Evolutionary conservation across 2,113 vertebrate genomes (phyloP).

Genomic region (Zingel zingel): DNA sequence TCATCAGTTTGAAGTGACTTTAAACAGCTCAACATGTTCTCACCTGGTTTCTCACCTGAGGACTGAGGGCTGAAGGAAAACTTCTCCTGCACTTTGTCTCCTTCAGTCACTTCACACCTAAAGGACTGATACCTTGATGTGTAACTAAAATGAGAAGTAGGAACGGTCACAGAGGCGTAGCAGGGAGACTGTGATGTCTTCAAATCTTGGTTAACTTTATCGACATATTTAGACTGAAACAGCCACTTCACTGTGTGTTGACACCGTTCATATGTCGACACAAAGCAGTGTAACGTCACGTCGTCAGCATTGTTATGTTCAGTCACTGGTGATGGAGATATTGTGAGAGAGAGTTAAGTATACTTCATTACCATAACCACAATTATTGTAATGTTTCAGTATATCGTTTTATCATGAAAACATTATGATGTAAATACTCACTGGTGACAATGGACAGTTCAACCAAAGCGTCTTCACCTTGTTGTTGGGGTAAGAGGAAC

Average conservation of each 20-base stretch:
- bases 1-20: background rate
- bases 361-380: background rate
- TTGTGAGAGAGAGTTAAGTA: background rate
- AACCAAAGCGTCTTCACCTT: fast-evolving
- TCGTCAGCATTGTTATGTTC: fast-evolving
- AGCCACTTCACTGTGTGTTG: background rate
- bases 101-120: constrained; percentile 6
- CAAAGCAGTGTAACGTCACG: constrained; percentile 7
- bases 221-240: background rate
- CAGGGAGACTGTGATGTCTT: background rate
- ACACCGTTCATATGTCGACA: fast-evolving
- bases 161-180: background rate
- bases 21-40: constrained; percentile 6
- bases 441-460: constrained; percentile 11
- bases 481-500: too few species aligned
- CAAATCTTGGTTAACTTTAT: background rate
- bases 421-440: constrained; percentile 37
- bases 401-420: constrained; percentile 5
- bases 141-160: background rate
- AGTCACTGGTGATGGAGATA: constrained; percentile 34
- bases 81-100: background rate
- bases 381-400: background rate
- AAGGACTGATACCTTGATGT: background rate
- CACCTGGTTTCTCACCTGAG: background rate
- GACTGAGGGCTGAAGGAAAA: constrained; percentile 10